Conservation (phyloP, 2,888 invertebrate species). For the Ichneumoninae sp. region DNA sequence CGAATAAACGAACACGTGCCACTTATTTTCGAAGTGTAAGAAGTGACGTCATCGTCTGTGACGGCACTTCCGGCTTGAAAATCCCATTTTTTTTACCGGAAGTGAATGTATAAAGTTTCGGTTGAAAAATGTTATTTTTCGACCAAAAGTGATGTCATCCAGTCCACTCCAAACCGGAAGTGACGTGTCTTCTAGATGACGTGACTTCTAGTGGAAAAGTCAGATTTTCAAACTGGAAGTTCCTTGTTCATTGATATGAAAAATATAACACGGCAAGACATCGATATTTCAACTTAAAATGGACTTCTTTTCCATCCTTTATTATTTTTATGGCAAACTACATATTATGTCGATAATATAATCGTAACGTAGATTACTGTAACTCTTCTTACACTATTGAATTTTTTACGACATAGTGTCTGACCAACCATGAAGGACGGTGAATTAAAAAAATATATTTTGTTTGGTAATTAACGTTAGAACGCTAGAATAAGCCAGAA, state of each 20-base stretch:
- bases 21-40: neutral
- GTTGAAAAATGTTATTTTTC: too few relatives aligned
- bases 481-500: constrained; percentile 11
- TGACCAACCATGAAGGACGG: neutral
- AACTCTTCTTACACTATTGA: neutral
- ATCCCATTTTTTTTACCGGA: too few relatives aligned
- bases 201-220: too few relatives aligned
- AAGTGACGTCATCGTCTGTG: too few relatives aligned
- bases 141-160: too few relatives aligned
- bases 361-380: neutral
- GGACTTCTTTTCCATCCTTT: neutral
- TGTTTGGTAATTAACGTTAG: neutral
- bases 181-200: too few relatives aligned
- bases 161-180: too few relatives aligned
- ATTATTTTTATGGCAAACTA: neutral
- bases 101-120: too few relatives aligned
- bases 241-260: neutral
- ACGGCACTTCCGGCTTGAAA: too few relatives aligned
- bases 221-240: too few relatives aligned
- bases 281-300: neutral
- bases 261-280: neutral
- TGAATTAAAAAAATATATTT: neutral
- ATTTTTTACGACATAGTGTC: neutral
- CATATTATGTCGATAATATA: neutral
- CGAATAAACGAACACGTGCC: neutral